Percentiles rank a stretch among this genome's conserved stretches.
Conservation (phyloP, 2,113 vertebrate species). For the Turnix velox region DNA sequence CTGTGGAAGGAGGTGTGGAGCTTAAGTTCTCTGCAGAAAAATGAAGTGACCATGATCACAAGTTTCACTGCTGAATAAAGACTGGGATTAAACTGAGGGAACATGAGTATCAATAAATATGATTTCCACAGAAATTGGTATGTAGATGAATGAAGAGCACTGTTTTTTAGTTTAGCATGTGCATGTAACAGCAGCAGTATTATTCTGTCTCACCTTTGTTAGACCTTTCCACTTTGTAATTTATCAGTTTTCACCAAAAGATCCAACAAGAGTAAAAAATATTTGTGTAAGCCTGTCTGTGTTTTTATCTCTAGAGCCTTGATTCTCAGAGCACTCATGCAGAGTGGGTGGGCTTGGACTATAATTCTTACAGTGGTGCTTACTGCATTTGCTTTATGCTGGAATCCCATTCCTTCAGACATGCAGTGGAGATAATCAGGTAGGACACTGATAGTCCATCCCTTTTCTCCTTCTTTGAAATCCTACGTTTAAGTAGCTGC, state of each 20-base stretch:
- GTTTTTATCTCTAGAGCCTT: neutral
- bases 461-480: neutral
- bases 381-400: neutral
- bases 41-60: neutral
- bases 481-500: neutral
- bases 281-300: neutral
- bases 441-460: neutral
- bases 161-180: neutral
- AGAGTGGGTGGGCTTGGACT: neutral
- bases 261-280: neutral
- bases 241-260: neutral
- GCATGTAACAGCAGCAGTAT: neutral
- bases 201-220: neutral
- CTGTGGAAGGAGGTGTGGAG: fast-evolving
- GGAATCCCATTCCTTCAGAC: neutral
- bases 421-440: neutral
- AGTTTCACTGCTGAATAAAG: neutral
- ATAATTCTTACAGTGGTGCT: neutral
- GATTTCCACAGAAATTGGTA: neutral
- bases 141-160: neutral
- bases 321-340: neutral
- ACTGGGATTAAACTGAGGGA: neutral
- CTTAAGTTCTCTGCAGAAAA: neutral
- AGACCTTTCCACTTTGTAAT: neutral
- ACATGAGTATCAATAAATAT: neutral